phyloP scores from a whole-genome alignment of 2,797 vertebrate genomes.

The Acipenser transmontanus region DNA sequence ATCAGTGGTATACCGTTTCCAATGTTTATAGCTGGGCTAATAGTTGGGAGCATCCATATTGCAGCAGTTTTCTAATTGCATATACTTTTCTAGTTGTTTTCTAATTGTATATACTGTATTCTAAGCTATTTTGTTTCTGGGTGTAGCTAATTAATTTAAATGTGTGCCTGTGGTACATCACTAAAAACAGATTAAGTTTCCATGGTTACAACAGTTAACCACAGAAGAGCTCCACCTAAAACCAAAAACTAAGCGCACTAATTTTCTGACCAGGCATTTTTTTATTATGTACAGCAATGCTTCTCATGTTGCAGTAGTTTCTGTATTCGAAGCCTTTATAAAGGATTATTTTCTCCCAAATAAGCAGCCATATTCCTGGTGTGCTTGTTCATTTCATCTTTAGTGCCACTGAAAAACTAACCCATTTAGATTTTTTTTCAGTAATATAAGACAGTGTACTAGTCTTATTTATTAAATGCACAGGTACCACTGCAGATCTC shows the following conservation, averaged over 20 bases:
- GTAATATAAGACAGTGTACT: no score
- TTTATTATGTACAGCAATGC: no score
- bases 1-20: background rate
- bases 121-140: conserved; percentile 1
- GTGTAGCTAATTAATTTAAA: background rate
- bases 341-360: no score
- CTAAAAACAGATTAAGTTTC: background rate
- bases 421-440: no score
- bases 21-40: background rate
- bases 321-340: no score
- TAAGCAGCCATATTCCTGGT: no score
- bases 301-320: no score
- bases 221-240: background rate
- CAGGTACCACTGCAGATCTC: no score
- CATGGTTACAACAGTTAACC: background rate
- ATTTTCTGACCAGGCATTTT: no score
- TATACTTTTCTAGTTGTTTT: background rate
- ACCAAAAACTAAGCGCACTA: background rate
- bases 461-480: no score
- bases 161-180: background rate
- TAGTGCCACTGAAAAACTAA: no score
- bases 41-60: background rate
- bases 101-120: background rate
- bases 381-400: no score
- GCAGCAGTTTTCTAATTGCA: background rate